A percentile compares a stretch with the other conserved stretches of the same genome.
phyloP scores from a whole-genome alignment of 2,797 vertebrate genomes.

The Phrynocephalus forsythii region DNA sequence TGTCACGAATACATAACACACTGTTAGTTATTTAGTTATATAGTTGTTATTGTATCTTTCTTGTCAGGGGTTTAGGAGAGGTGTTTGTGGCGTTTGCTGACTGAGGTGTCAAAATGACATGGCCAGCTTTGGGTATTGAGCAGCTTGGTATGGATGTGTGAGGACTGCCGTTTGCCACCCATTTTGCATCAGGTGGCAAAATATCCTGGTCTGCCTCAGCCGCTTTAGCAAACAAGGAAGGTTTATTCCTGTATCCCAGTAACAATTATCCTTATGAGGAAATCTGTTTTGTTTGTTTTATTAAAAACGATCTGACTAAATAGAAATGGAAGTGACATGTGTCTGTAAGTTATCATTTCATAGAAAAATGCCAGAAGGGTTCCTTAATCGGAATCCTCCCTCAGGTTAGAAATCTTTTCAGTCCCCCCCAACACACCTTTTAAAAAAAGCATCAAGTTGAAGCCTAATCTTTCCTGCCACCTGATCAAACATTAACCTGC shows the following conservation, averaged over 20 bases:
- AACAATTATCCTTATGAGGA: not conserved
- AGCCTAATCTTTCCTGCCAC: slow-evolving; percentile 20
- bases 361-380: slow-evolving; percentile 38
- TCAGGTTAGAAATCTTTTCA: slow-evolving; percentile 31
- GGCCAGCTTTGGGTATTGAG: not conserved
- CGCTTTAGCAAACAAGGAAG: not conserved
- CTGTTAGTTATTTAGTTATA: too few relatives aligned
- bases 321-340: not conserved
- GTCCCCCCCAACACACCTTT: too few relatives aligned
- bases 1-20: too few relatives aligned
- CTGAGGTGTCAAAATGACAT: not conserved
- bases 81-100: not conserved
- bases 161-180: not conserved
- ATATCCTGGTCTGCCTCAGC: not conserved
- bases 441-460: slow-evolving; percentile 23
- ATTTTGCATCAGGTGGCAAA: not conserved
- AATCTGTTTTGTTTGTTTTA: not conserved
- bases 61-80: not conserved
- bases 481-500: slow-evolving; percentile 34
- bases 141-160: not conserved
- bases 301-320: not conserved
- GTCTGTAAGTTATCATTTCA: slow-evolving; percentile 20
- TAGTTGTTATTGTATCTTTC: not conserved
- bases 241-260: not conserved
- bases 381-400: slow-evolving; percentile 30